These are phyloP conservation scores for Lobophora halterata DNA, from an alignment of 2,888 invertebrate species.

Conservation along the genomic window DNA sequence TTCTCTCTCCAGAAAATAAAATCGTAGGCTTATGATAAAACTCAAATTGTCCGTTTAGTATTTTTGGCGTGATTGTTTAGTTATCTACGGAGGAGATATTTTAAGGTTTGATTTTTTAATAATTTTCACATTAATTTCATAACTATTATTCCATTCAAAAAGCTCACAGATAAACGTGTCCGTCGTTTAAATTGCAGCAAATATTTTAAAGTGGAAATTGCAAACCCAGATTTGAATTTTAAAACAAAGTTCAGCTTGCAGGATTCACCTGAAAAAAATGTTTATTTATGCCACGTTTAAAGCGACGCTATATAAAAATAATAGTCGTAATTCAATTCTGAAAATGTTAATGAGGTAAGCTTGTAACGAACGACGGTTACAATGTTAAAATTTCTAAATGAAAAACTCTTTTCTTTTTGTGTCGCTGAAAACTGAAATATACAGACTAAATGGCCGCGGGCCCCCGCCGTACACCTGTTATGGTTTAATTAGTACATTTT, in stretches of 20 bases:
- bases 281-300: conserved; percentile 11
- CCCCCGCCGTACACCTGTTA: background rate
- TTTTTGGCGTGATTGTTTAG: too few relatives aligned
- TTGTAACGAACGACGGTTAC: conserved; percentile 26
- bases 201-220: conserved; percentile 1
- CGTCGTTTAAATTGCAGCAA: conserved; percentile 1
- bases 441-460: background rate
- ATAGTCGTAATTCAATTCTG: conserved; percentile 38
- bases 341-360: conserved; percentile 34
- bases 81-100: too few relatives aligned
- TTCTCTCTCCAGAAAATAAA: too few relatives aligned
- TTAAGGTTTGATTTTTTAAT: too few relatives aligned
- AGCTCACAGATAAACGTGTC: too few relatives aligned
- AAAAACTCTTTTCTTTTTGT: conserved; percentile 18
- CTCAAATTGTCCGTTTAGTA: too few relatives aligned
- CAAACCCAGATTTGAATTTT: conserved; percentile 3
- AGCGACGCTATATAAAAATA: conserved; percentile 12
- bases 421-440: conserved; percentile 5
- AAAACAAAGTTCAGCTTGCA: conserved; percentile 7
- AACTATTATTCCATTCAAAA: too few relatives aligned
- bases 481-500: too few relatives aligned
- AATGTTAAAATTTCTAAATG: conserved; percentile 24
- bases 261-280: conserved; percentile 12
- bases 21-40: too few relatives aligned
- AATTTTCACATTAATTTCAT: too few relatives aligned